Evolutionary conservation across 2,797 vertebrate species (phyloP), one percentile per base, ranked within the genome.

Genomic region (Pseudomugil gertrudae): DNA sequence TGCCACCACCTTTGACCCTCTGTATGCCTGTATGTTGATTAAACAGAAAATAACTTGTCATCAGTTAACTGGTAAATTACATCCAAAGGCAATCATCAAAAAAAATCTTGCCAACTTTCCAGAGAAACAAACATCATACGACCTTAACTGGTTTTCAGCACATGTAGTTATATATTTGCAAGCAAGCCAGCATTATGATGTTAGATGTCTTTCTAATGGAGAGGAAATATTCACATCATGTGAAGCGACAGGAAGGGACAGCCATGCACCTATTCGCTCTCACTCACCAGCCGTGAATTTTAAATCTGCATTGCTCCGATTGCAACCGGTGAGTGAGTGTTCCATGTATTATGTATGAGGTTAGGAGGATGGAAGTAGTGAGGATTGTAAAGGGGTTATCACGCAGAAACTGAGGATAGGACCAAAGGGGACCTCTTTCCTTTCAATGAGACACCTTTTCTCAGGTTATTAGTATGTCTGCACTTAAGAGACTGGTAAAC

Each of bases 261-360:
- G 23, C 63, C 53, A 9, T 50, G 10, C 77, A 79, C 53, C 72
- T 80, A 63, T 81, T 83, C 33, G n/a, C 66, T 72, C 38, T 15
- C 52, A 79, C 57, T 76, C 71, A 57, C 48, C 45, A 32, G 70
- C 62, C 1, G 64, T 72, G 75, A 84, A 80, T 84, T 79, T 80
- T 72, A 79, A 77, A 79, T 76, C 63, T 38, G 26, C 23, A 48
- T 77, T 65, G 68, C 61, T 55, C 47, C n/a, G 23, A 59, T 75
- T 59, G 62, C 55, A 33, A 52, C 70, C n/a, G 38, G 40, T 30
- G 62, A 79, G 68, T 15, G 24, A 59, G 56, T 0, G 4, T n/a
- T 29, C 4, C 65, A 78, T 89, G 84, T 72, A 51, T 88, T 80
- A 89, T 90, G 64, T 69, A 90, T 88, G 79, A 85, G 72, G 21